Base-by-base conservation (phyloP, 1,140 invertebrate species). In the Aphidius ervi region DNA sequence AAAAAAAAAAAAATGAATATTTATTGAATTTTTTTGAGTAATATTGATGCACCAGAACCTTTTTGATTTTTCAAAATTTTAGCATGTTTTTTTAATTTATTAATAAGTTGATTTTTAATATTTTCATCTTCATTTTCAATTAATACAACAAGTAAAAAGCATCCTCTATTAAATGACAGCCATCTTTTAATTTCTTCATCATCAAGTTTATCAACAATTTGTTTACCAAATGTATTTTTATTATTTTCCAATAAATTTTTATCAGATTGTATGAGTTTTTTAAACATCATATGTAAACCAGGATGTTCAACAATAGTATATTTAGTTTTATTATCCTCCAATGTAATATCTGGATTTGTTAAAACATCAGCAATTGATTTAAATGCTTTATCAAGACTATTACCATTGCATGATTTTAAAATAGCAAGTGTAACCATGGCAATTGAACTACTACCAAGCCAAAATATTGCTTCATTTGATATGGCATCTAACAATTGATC, bases 271-370 rank as follows among this genome's bases (percentile, higher is more conserved):
- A 92, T 84, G 10, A 95, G 76, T 75, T 92, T 92, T 67, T 94
- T 94, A 4, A 94, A 71, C 43, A 87, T 85, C 81, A 89, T 84
- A 74, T 94, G 91, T 59, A 92, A 81, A 9, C 89, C 91, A 0
- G 88, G 75, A 74, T 93, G 85, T 78, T 95, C 92, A n/a, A 94
- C 81, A 7, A 85, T 85, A 7, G 82, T 73, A 10, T 80, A 68
- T 50, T 85, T 78, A 46, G 79, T 71, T 0, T 78, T 79, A 20
- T 80, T 78, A 20, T 79, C 72, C 16, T 65, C 70, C 1, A 84
- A 68, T 6, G 62, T 72, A 65, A 79, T 82, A 42, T 81, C 65
- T 0, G 67, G 45, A 43, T 82, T 64, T 9, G 74, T 74, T 16
- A 87, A 69, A 63, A 80, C 72, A 61, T 80, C 59, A 9, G 75